Base-by-base conservation (phyloP, 2,113 vertebrate genomes). In the Brienomyrus longianalis region DNA sequence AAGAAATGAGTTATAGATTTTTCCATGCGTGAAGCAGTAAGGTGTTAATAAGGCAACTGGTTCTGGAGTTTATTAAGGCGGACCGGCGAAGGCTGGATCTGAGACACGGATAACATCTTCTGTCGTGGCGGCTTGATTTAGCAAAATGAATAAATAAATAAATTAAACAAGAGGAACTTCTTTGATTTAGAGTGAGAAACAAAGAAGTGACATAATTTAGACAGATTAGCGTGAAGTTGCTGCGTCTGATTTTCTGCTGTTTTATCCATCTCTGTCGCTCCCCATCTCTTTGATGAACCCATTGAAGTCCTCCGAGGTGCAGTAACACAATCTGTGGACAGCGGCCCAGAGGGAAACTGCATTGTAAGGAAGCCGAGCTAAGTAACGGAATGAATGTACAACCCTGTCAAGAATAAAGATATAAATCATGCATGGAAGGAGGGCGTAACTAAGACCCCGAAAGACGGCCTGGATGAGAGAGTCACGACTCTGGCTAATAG, bases 1-100 rank as follows among this genome's bases (percentile, higher is more conserved):
- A 83, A 88, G 83, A 86, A 90, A 88, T 91, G 90, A 93, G 89
- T 91, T 91, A 92, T 86, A 89, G 77, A 51, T 94, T 92, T 92
- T 88, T 88, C 89, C 91, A 90, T 88, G 88, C 84, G 87, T 88
- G 90, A 90, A 87, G 89, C 89, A 48, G 74, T 47, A 88, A 90
- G 77, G 83, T 90, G 90, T 91, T 91, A 89, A 91, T 90, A 66
- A 88, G 90, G 35, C 31, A 48, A 89, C 88, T 86, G 87, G 74
- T 86, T 43, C 59, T 83, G 23, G 50, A 86, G 84, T 90, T 91
- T 86, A 88, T 86, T 89, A 54, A 90, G 43, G 90, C 52, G 74
- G 48, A 90, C 35, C 86, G 89, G 89, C 74, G 92, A 91, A 91
- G 89, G 90, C 47, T 23, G 35, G 39, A 88, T 89, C 70, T 91